Conservation (phyloP, 2,113 vertebrate genomes). For the Austrofundulus limnaeus region DNA sequence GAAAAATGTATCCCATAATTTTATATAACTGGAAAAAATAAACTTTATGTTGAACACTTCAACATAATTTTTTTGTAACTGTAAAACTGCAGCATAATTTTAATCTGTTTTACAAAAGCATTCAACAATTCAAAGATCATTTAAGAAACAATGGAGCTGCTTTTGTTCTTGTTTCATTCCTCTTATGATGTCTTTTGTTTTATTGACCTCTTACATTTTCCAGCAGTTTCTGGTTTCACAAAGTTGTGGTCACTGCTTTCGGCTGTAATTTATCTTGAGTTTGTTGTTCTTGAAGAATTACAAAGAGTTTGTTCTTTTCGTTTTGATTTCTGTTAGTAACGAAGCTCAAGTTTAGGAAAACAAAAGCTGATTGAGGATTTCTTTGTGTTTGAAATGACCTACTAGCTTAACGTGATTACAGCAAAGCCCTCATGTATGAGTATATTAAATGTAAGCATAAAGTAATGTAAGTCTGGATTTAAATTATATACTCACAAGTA, state of each 20-base stretch:
- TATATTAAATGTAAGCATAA: too few relatives aligned
- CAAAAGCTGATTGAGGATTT: neutral
- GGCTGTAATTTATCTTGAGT: neutral
- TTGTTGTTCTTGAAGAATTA: neutral
- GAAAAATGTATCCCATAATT: neutral
- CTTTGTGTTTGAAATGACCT: neutral
- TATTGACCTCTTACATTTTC: neutral
- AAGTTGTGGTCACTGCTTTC: neutral
- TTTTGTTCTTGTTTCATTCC: neutral
- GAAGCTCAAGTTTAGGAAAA: neutral
- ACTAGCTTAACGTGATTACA: too few relatives aligned
- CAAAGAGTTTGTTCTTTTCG: neutral
- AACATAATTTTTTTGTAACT: neutral
- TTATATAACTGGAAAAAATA: neutral
- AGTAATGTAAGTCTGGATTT: neutral
- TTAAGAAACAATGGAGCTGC: neutral
- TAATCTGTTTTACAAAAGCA: too few relatives aligned
- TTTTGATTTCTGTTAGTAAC: neutral
- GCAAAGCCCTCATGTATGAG: too few relatives aligned
- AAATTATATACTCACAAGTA: neutral
- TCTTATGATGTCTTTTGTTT: conserved; percentile 14
- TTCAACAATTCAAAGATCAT: neutral
- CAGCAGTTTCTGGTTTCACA: conserved; percentile 6
- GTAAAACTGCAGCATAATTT: neutral
- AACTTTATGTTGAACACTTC: neutral